Evolutionary conservation across 2,888 invertebrate genomes (phyloP), one percentile per base, ranked within the genome.

Genomic region (Myathropa florea): DNA sequence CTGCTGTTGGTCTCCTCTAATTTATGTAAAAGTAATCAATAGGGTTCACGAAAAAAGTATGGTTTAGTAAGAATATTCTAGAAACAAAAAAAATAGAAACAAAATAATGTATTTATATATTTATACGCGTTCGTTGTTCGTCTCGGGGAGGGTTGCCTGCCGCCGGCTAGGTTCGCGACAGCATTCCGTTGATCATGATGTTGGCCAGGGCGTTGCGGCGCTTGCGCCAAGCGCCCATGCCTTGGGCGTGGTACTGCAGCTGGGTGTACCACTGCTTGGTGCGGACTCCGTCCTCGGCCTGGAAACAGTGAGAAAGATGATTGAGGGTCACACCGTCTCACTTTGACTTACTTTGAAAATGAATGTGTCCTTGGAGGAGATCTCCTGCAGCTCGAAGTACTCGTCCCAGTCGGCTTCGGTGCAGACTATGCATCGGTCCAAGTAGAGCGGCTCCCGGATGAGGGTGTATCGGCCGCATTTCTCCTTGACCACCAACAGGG

Each of bases 341-440:
- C 24, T n/a, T n/a, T n/a, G 4, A 53, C n/a, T 9, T 93, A 98
- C 98, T 96, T 98, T 98, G 93, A 98, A 97, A 93, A 98, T 96
- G 93, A 96, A 97, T 78, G 98, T 97, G 92, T 98, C 98, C 93
- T 97, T 98, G 83, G 97, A 96, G 88, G 97, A 96, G 88, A 97
- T 95, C 93, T 98, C 98, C 93, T 98, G 97, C 89, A 98, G 96
- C 94, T 98, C 98, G 92, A 98, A 98, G 93, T 97, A 97, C 92
- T 98, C 98, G 91, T 97, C 97, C 92, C 96, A 96, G 90, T 98
- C 98, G 81, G 97, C 96, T 92, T 98, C 98, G 71, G 97, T 96
- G 90, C 94, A 93, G 78, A 98, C 96, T 88, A 98, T 97, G 93
- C 98, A 98, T 90, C 97, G 95, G 92, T 98, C 97, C 91, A 98